Percentiles rank a stretch among this genome's conserved stretches.
Evolutionary conservation across 2,888 invertebrate genomes (phyloP).

Genomic region (Caenorhabditis sp.): DNA sequence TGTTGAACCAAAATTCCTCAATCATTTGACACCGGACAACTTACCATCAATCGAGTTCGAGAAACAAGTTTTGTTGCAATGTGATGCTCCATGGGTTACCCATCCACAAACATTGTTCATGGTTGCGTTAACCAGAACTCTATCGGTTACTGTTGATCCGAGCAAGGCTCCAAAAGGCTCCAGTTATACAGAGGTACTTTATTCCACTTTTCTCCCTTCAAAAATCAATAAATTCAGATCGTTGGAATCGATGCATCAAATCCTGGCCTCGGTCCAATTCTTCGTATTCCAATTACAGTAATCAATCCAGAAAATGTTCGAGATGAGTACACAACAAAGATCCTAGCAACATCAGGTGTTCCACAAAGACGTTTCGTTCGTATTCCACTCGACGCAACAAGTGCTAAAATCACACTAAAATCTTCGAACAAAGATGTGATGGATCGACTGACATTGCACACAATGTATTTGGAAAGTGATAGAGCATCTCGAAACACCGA

Average conservation of each 20-base stretch:
- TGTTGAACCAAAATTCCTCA: slow-evolving; percentile 52
- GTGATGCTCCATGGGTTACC: slow-evolving; percentile 82
- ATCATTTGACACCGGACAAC: slow-evolving; percentile 24
- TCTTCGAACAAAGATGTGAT: slow-evolving; percentile 76
- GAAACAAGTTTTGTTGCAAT: slow-evolving; percentile 81
- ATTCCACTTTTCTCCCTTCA: no score
- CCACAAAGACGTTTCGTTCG: slow-evolving; percentile 51
- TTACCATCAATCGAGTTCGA: slow-evolving; percentile 83
- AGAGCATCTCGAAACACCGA: slow-evolving; percentile 82
- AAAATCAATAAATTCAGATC: slow-evolving; percentile 73
- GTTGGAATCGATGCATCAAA: slow-evolving; percentile 85
- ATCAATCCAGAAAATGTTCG: slow-evolving; percentile 44
- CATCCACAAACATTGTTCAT: slow-evolving; percentile 84
- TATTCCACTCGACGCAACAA: no score
- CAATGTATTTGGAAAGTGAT: slow-evolving; percentile 85
- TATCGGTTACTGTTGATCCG: slow-evolving; percentile 82
- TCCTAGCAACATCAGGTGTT: slow-evolving; percentile 46
- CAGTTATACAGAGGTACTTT: slow-evolving; percentile 80
- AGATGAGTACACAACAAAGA: slow-evolving; percentile 15
- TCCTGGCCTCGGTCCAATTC: slow-evolving; percentile 86
- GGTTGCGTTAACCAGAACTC: slow-evolving; percentile 81
- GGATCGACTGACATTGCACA: slow-evolving; percentile 85
- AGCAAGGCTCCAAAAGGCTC: slow-evolving; percentile 78
- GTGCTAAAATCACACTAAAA: slow-evolving; percentile 64
- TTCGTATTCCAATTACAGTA: slow-evolving; percentile 88